These are phyloP conservation scores for Parnassius orleans DNA, from an alignment of 2,888 invertebrate genomes.

Conservation along the genomic window DNA sequence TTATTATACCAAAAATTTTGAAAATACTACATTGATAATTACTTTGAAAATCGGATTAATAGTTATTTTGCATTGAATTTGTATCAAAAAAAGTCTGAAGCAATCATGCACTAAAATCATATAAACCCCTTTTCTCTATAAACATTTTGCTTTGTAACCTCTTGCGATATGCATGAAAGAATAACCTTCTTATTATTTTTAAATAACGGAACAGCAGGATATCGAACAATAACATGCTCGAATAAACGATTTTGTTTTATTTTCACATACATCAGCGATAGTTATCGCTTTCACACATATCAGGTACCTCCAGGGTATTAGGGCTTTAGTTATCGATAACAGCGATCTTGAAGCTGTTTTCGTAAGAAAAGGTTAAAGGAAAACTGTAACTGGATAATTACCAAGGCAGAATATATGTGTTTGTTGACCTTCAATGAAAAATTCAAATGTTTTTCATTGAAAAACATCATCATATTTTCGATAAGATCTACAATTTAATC, in stretches of 20 bases:
- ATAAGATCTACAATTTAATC: too few species aligned
- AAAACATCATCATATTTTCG: neutral
- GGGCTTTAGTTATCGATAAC: slow-evolving; percentile 17
- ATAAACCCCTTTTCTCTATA: too few species aligned
- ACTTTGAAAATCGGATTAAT: too few species aligned
- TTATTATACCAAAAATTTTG: too few species aligned
- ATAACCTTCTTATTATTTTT: too few species aligned
- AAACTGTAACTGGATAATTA: slow-evolving; percentile 12
- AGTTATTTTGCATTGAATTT: too few species aligned
- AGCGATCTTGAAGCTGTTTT: slow-evolving; percentile 23
- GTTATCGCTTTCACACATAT: slow-evolving; percentile 15
- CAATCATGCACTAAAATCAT: too few species aligned
- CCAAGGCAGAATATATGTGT: slow-evolving; percentile 1
- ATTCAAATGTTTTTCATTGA: neutral
- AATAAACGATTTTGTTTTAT: slow-evolving; percentile 22
- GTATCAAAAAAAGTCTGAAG: too few species aligned
- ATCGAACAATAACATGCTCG: slow-evolving; percentile 14
- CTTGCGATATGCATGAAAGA: too few species aligned
- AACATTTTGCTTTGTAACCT: too few species aligned
- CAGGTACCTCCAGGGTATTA: slow-evolving; percentile 7
- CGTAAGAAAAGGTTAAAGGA: slow-evolving; percentile 10
- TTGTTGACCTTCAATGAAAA: too few species aligned
- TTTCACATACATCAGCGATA: slow-evolving; percentile 13
- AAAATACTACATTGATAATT: too few species aligned
- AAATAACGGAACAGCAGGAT: neutral